Conservation (phyloP, 2,113 vertebrate species). For the Mesocricetus auratus region DNA sequence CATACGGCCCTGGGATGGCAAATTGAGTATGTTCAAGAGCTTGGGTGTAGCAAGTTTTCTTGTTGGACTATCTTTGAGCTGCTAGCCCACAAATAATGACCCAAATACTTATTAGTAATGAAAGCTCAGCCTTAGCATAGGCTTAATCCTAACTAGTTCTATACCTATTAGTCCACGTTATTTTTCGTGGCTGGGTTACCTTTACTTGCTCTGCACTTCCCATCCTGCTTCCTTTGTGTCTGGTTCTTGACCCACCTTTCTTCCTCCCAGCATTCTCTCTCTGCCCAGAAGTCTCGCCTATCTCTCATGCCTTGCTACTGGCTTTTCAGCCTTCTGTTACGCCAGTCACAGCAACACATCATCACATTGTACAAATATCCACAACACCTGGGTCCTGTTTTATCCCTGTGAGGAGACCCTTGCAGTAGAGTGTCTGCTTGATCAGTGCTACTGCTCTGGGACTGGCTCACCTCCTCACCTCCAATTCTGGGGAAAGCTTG, state of each 20-base stretch:
- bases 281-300: background rate
- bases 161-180: background rate
- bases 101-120: background rate
- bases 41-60: background rate
- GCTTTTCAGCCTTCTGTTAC: background rate
- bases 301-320: background rate
- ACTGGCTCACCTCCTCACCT: background rate
- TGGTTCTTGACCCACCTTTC: background rate
- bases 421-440: background rate
- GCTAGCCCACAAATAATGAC: background rate
- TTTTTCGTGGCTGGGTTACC: background rate
- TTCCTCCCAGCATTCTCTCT: background rate
- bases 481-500: background rate
- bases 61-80: background rate
- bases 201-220: background rate
- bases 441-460: background rate
- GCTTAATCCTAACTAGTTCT: background rate
- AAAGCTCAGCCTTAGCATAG: background rate
- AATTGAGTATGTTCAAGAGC: background rate
- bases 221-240: background rate
- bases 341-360: background rate
- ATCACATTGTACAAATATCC: background rate
- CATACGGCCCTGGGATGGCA: background rate
- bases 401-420: background rate
- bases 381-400: background rate